Conservation (phyloP, 2,113 vertebrate species). For the Prionailurus viverrinus region DNA sequence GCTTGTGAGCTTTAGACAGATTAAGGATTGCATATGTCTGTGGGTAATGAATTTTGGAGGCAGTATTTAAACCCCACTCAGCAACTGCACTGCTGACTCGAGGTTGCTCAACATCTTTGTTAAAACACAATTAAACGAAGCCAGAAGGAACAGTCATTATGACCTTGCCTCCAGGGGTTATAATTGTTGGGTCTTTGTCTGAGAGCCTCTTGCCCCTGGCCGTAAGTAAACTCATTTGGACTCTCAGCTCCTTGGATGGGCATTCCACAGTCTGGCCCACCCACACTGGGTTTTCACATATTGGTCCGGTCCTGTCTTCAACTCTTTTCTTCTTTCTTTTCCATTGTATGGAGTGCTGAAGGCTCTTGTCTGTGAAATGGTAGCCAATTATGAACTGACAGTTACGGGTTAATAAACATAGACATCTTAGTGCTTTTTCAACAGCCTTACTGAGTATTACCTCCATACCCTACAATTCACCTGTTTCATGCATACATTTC, state of each 20-base stretch:
- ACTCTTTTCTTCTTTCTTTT: not conserved
- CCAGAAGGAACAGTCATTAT: not conserved
- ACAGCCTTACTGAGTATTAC: not conserved
- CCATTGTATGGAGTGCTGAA: too few relatives aligned
- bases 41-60: not conserved
- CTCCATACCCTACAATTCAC: not conserved
- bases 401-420: not conserved
- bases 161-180: accelerated
- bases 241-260: too few relatives aligned
- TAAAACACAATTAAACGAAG: not conserved
- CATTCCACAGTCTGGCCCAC: too few relatives aligned
- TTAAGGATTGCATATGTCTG: accelerated
- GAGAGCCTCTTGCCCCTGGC: not conserved
- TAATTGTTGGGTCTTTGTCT: too few relatives aligned
- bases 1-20: not conserved
- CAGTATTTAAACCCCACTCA: not conserved
- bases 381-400: not conserved
- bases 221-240: not conserved
- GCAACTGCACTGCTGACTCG: too few relatives aligned
- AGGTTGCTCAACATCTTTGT: not conserved
- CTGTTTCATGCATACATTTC: not conserved
- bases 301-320: not conserved
- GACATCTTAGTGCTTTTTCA: not conserved
- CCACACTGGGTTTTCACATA: accelerated
- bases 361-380: too few relatives aligned